phyloP scores from a whole-genome alignment of 2,113 vertebrate genomes.

The Eudyptes chrysolophus region DNA sequence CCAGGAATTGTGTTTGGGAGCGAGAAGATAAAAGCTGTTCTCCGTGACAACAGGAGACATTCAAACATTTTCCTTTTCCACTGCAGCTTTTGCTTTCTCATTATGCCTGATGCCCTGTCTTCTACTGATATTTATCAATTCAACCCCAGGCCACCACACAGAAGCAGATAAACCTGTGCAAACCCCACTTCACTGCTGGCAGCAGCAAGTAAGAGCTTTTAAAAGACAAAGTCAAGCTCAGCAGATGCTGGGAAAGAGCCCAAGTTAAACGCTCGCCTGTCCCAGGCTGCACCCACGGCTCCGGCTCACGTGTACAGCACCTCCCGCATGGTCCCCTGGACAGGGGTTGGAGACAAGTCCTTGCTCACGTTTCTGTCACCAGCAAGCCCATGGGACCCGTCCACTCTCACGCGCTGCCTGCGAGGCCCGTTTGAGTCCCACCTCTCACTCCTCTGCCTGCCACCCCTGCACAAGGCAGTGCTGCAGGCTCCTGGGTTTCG shows the following conservation, averaged over 20 bases:
- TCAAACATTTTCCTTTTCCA: background rate
- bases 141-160: background rate
- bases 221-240: background rate
- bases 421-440: rapidly evolving
- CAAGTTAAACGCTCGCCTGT: rapidly evolving
- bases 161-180: background rate
- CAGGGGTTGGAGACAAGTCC: background rate
- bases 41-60: background rate
- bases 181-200: background rate
- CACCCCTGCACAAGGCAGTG: background rate
- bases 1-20: background rate
- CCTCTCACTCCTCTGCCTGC: background rate
- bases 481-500: rapidly evolving
- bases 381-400: background rate
- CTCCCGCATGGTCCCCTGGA: rapidly evolving
- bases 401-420: background rate
- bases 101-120: background rate
- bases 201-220: background rate
- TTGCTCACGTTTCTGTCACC: rapidly evolving
- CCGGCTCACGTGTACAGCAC: background rate
- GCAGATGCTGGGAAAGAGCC: background rate
- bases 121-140: background rate
- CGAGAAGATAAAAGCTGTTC: background rate
- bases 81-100: background rate
- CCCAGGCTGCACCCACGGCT: background rate